Conservation (phyloP, 2,888 invertebrate genomes). For the Venusia cambrica region DNA sequence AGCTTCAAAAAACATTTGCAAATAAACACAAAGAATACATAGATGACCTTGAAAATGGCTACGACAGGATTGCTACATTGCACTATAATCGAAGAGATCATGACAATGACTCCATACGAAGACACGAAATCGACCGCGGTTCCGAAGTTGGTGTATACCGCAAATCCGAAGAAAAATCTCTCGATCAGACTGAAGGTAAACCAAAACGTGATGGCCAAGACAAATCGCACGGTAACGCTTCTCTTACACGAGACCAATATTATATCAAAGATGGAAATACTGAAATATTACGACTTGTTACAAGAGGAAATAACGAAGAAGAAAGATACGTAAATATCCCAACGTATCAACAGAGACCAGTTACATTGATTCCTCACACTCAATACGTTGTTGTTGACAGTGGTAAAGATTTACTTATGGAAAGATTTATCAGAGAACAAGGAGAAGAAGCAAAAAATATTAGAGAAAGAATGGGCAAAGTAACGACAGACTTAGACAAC, state of each 20-base stretch:
- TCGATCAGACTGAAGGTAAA: slow-evolving; percentile 55
- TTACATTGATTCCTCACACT: slow-evolving; percentile 79
- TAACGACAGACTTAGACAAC: slow-evolving; percentile 68
- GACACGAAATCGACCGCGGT: slow-evolving; percentile 89
- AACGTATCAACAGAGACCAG: slow-evolving; percentile 72
- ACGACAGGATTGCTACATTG: slow-evolving; percentile 74
- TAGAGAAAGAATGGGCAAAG: slow-evolving; percentile 69
- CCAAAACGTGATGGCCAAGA: slow-evolving; percentile 52
- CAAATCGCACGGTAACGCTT: slow-evolving; percentile 56
- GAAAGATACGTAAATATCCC: slow-evolving; percentile 82
- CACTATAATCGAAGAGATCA: slow-evolving; percentile 75
- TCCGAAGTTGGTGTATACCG: slow-evolving; percentile 82
- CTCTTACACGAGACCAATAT: slow-evolving; percentile 84
- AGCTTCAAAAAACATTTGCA: slow-evolving; percentile 67
- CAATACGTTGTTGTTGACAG: slow-evolving; percentile 85
- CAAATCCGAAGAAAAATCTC: slow-evolving; percentile 62
- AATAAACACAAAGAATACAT: slow-evolving; percentile 80
- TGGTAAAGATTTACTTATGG: slow-evolving; percentile 92
- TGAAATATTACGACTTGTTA: slow-evolving; percentile 89
- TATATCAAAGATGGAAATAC: slow-evolving; percentile 93
- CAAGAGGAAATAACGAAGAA: slow-evolving; percentile 86
- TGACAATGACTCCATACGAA: slow-evolving; percentile 86
- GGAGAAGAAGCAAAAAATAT: slow-evolving; percentile 84
- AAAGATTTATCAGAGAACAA: slow-evolving; percentile 92
- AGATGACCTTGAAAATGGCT: slow-evolving; percentile 81